phyloP scores from a whole-genome alignment of 2,888 invertebrate genomes.

The Eucriotettix oculatus region DNA sequence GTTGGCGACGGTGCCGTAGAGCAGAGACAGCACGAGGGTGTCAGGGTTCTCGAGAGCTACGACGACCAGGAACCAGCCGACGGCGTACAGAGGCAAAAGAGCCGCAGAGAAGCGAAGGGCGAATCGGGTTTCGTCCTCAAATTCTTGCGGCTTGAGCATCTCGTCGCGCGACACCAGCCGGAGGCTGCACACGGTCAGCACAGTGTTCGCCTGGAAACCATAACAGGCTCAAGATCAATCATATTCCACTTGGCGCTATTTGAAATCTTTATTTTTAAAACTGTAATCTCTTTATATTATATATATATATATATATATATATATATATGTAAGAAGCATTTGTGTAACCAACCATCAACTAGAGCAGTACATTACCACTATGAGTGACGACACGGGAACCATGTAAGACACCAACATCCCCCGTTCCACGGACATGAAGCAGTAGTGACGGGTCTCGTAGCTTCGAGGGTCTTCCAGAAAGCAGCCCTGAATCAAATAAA shows the following conservation, averaged over 20 bases:
- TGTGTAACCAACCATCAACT: no score
- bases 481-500: conserved; percentile 31
- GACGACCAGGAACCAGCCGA: conserved; percentile 59
- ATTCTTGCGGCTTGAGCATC: conserved; percentile 1
- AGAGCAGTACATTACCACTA: conserved; percentile 33
- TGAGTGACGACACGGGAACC: conserved; percentile 50
- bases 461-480: conserved; percentile 50
- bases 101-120: conserved; percentile 34
- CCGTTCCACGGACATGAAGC: conserved; percentile 61
- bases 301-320: no score
- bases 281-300: no score
- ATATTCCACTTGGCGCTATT: no score
- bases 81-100: conserved; percentile 51
- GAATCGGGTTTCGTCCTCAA: conserved; percentile 17
- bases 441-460: conserved; percentile 55
- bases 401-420: conserved; percentile 63
- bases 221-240: no score
- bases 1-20: conserved; percentile 21
- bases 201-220: conserved; percentile 22
- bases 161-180: conserved; percentile 9
- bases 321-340: no score
- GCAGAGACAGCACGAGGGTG: conserved; percentile 21
- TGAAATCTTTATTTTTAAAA: no score
- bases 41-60: conserved; percentile 51
- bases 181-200: conserved; percentile 22